Percentiles rank a stretch among this genome's conserved stretches.
phyloP scores from a whole-genome alignment of 2,113 vertebrate genomes.

The Electrona antarctica region DNA sequence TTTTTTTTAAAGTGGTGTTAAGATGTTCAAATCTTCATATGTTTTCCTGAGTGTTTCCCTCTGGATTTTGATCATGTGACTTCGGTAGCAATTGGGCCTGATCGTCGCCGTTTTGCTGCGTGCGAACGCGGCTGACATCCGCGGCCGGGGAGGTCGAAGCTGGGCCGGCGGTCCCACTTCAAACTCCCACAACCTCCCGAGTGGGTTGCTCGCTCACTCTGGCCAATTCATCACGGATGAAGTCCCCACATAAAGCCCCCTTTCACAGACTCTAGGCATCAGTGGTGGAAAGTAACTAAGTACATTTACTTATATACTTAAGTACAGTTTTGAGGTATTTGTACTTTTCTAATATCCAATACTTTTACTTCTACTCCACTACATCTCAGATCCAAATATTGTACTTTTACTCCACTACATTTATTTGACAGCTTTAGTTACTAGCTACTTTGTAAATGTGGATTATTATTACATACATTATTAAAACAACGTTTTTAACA shows the following conservation, averaged over 20 bases:
- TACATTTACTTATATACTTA: too few species aligned
- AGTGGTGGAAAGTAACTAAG: too few species aligned
- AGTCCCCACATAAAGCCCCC: conserved; percentile 45
- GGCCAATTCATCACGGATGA: conserved; percentile 41
- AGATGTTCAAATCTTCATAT: conserved; percentile 34
- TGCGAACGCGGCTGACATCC: neutral
- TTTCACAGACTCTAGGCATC: conserved; percentile 19
- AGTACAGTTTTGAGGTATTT: too few species aligned
- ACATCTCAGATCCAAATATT: too few species aligned
- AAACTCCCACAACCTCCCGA: conserved; percentile 27
- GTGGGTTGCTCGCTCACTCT: conserved; percentile 27
- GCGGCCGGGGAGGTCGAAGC: conserved; percentile 36
- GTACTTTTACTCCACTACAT: too few species aligned
- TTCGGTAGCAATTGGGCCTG: conserved; percentile 34
- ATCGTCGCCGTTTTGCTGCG: conserved; percentile 26
- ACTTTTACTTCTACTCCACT: too few species aligned
- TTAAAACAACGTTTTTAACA: too few species aligned
- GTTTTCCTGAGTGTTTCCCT: conserved; percentile 7
- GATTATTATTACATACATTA: too few species aligned
- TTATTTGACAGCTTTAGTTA: too few species aligned
- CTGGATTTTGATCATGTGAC: conserved; percentile 27
- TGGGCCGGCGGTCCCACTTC: conserved; percentile 7
- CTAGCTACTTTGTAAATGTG: too few species aligned
- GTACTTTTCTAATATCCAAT: too few species aligned
- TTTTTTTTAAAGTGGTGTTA: conserved; percentile 24